These are phyloP conservation scores for Mythimna ferrago DNA, from an alignment of 2,888 invertebrate species.

Conservation along the genomic window DNA sequence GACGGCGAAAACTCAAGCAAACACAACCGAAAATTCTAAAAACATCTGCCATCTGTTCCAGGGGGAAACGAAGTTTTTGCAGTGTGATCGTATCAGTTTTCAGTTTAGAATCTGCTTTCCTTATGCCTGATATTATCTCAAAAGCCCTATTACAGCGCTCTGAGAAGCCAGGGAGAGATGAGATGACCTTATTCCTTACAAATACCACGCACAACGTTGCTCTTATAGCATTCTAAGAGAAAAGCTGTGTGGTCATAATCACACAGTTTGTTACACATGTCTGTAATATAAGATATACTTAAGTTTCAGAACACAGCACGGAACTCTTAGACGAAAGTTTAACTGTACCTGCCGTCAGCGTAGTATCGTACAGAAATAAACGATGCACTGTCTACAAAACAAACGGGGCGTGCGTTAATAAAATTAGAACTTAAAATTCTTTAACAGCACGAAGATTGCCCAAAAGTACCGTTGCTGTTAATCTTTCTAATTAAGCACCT, in stretches of 20 bases:
- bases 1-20: slow-evolving; percentile 5
- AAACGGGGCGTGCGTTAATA: slow-evolving; percentile 54
- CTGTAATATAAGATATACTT: neutral
- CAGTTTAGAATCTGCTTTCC: slow-evolving; percentile 10
- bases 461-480: slow-evolving; percentile 65
- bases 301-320: slow-evolving; percentile 8
- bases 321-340: slow-evolving; percentile 1
- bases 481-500: slow-evolving; percentile 71
- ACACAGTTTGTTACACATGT: neutral
- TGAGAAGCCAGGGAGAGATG: slow-evolving; percentile 8
- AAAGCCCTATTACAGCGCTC: neutral
- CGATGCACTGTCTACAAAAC: slow-evolving; percentile 46
- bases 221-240: too few relatives aligned
- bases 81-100: slow-evolving; percentile 24
- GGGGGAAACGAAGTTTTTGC: slow-evolving; percentile 12
- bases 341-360: slow-evolving; percentile 29
- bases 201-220: slow-evolving; percentile 20
- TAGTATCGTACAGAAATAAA: slow-evolving; percentile 43
- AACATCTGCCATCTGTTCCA: neutral
- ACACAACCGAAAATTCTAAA: neutral
- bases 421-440: slow-evolving; percentile 63
- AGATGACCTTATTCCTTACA: slow-evolving; percentile 5
- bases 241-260: too few relatives aligned
- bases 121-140: slow-evolving; percentile 20
- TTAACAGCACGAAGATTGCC: slow-evolving; percentile 49